phyloP scores from a whole-genome alignment of 2,113 vertebrate species.

The Sminthopsis crassicaudata region DNA sequence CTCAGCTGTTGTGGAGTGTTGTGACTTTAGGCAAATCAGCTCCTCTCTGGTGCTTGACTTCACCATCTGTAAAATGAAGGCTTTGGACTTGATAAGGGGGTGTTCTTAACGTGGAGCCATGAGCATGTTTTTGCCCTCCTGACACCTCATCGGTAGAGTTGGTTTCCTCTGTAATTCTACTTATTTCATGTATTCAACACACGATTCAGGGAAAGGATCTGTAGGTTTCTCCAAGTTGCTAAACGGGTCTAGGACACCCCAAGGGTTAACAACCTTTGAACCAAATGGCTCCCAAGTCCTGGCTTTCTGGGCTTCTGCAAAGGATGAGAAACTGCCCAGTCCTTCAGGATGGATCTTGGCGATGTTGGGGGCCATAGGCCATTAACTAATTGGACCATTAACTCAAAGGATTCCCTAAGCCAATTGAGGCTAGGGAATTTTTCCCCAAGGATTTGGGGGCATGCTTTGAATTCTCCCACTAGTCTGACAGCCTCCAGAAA shows the following conservation, averaged over 20 bases:
- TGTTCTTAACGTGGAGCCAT: background rate
- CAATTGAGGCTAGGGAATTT: background rate
- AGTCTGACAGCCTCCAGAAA: background rate
- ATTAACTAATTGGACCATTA: background rate
- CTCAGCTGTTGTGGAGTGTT: background rate
- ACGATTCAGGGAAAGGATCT: too few relatives aligned
- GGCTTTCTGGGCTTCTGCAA: background rate
- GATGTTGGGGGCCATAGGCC: background rate
- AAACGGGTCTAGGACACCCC: too few relatives aligned
- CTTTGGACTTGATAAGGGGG: background rate
- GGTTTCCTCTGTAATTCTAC: too few relatives aligned
- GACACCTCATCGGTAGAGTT: too few relatives aligned
- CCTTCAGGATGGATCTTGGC: background rate
- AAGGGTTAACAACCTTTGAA: too few relatives aligned
- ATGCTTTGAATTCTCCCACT: background rate
- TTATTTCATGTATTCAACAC: too few relatives aligned
- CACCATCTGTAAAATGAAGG: background rate
- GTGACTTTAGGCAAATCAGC: background rate
- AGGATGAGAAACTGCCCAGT: background rate
- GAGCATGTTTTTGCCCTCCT: background rate
- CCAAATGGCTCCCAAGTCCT: too few relatives aligned
- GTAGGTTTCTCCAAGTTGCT: too few relatives aligned
- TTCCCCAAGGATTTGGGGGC: background rate
- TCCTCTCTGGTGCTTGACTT: background rate
- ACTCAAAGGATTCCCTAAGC: background rate